A percentile compares a stretch with the other conserved stretches of the same genome.
These are phyloP conservation scores for Sarcophilus harrisii DNA, from an alignment of 2,797 vertebrate genomes.

Conservation along the genomic window DNA sequence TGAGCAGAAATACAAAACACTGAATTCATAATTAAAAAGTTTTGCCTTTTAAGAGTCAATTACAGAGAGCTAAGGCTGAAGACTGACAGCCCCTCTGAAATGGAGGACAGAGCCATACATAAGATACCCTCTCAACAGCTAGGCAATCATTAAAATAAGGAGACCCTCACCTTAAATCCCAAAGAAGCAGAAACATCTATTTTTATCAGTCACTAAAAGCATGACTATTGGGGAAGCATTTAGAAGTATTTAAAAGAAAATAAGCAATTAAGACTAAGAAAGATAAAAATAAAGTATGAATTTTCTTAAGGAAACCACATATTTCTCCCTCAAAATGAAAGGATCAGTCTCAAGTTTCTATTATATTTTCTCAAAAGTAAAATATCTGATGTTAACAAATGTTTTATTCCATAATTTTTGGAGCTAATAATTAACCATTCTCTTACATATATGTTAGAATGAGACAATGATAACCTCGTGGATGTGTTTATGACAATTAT, in stretches of 20 bases:
- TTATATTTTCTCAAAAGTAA: constrained; percentile 3
- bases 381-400: constrained; percentile 2
- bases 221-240: neutral
- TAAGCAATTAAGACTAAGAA: constrained; percentile 13
- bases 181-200: neutral
- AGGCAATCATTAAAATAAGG: constrained; percentile 3
- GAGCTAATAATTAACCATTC: constrained; percentile 8
- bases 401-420: constrained; percentile 23
- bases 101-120: neutral
- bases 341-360: neutral
- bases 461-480: neutral
- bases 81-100: neutral
- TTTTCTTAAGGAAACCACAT: constrained; percentile 43
- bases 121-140: neutral
- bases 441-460: constrained; percentile 20
- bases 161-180: constrained; percentile 3
- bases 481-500: neutral
- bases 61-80: neutral
- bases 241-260: neutral
- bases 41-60: neutral
- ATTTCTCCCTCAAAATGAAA: neutral
- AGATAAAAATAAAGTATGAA: neutral
- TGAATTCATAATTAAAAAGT: neutral
- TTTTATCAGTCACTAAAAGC: too few species aligned
- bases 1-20: neutral